Conservation (phyloP, 2,113 vertebrate species). For the Rhodinocichla rosea region DNA sequence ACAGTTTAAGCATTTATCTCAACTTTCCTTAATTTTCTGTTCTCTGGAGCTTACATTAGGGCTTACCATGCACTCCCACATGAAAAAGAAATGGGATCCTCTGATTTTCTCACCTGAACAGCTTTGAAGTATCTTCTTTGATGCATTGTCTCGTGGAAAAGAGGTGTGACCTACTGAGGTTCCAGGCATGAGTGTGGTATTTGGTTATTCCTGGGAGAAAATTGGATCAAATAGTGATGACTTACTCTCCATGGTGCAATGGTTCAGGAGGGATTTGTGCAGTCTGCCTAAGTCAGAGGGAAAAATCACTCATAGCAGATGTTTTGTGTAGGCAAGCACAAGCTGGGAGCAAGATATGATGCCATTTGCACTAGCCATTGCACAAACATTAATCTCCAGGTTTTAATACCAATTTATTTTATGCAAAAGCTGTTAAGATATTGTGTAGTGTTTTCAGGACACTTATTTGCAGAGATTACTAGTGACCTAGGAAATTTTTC, state of each 20-base stretch:
- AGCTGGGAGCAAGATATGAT: background rate
- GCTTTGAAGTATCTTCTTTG: background rate
- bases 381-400: background rate
- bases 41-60: background rate
- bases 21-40: background rate
- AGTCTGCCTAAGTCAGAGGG: background rate
- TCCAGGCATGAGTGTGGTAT: background rate
- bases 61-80: accelerated
- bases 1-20: background rate
- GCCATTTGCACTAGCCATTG: background rate
- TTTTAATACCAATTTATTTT: background rate
- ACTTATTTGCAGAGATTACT: background rate
- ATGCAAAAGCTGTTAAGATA: background rate
- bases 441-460: background rate
- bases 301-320: background rate
- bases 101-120: background rate
- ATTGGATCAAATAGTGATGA: background rate
- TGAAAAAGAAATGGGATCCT: background rate
- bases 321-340: background rate
- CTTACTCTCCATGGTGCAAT: background rate
- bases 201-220: background rate
- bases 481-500: background rate
- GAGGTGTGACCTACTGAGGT: background rate
- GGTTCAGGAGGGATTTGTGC: background rate
- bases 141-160: background rate